Evolutionary conservation across 1,140 invertebrate species (phyloP).

Genomic region (Olivierus martensii): DNA sequence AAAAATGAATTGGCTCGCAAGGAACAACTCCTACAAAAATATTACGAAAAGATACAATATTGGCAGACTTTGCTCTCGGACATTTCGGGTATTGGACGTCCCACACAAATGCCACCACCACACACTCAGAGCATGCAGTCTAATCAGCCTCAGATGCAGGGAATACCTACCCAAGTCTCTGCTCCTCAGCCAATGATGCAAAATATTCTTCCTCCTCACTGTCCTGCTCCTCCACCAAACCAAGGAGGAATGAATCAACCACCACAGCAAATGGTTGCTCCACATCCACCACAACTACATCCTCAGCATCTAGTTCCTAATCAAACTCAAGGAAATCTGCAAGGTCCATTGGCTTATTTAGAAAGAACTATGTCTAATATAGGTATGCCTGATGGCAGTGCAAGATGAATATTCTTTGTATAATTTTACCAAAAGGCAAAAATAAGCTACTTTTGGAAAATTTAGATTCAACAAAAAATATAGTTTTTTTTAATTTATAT

Average conservation of each 20-base stretch:
- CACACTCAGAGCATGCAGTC: neutral
- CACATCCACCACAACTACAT: neutral
- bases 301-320: slow-evolving; percentile 5
- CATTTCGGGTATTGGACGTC: slow-evolving; percentile 32
- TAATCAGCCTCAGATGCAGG: neutral
- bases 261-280: slow-evolving; percentile 2
- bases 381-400: slow-evolving; percentile 50
- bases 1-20: slow-evolving; percentile 67
- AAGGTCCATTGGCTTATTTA: slow-evolving; percentile 56
- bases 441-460: too few relatives aligned
- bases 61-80: slow-evolving; percentile 79
- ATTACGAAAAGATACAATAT: slow-evolving; percentile 74
- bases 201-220: neutral
- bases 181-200: slow-evolving; percentile 2
- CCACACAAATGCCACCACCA: slow-evolving; percentile 17
- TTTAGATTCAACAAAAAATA: too few relatives aligned
- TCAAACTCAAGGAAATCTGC: slow-evolving; percentile 35
- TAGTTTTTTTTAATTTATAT: too few relatives aligned
- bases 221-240: neutral
- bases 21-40: slow-evolving; percentile 70
- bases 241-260: slow-evolving; percentile 4
- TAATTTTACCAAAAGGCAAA: too few relatives aligned
- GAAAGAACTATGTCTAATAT: slow-evolving; percentile 71
- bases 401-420: slow-evolving; percentile 32
- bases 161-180: neutral